Conservation (phyloP, 2,888 invertebrate genomes). For the Phaonia tiefii region DNA sequence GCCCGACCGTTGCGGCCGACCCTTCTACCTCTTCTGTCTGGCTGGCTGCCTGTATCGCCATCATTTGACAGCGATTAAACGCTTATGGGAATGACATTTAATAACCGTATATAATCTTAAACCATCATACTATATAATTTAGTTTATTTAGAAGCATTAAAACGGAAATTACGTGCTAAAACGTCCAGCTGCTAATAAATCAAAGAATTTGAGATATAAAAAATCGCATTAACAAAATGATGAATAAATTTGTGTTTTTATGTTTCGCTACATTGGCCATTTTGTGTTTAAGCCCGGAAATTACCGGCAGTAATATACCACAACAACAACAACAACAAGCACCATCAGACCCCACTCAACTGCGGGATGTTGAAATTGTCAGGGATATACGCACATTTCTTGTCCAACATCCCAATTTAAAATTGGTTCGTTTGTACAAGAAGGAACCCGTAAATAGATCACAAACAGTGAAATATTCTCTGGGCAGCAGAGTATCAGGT, state of each 20-base stretch:
- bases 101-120: constrained; percentile 49
- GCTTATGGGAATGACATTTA: background rate
- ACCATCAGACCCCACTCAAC: background rate
- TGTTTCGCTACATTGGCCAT: constrained; percentile 25
- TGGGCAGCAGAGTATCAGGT: constrained; percentile 76
- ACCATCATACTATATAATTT: constrained; percentile 22
- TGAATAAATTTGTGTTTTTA: constrained; percentile 35
- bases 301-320: constrained; percentile 35
- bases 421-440: constrained; percentile 71
- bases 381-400: constrained; percentile 74
- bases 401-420: constrained; percentile 72
- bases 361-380: constrained; percentile 71
- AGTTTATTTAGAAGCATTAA: constrained; percentile 52
- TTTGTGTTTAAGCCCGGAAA: constrained; percentile 25
- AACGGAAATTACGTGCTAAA: constrained; percentile 33
- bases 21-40: background rate
- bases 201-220: background rate
- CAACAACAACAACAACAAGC: background rate
- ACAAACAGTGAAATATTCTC: constrained; percentile 73
- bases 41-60: background rate
- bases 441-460: constrained; percentile 64
- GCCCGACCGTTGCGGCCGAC: background rate
- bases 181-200: background rate
- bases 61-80: too few relatives aligned
- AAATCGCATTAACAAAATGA: background rate